A percentile compares a stretch with the other conserved stretches of the same genome.
Conservation (phyloP, 2,113 vertebrate species). For the Struthio camelus region DNA sequence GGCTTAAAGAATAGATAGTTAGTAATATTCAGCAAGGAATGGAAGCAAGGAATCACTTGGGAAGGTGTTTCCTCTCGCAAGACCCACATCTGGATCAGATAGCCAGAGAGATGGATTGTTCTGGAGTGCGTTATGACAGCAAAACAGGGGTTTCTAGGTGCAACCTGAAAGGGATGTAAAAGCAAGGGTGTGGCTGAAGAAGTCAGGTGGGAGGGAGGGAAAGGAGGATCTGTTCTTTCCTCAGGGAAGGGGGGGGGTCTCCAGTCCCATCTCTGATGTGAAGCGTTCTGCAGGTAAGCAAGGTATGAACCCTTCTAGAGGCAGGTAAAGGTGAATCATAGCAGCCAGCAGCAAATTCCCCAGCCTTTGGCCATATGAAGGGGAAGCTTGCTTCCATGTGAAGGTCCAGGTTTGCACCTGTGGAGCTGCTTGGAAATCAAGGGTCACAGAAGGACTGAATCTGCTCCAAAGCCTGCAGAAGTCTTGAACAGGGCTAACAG, state of each 20-base stretch:
- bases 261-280: accelerated
- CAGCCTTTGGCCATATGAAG: not conserved
- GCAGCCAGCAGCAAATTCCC: not conserved
- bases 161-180: accelerated
- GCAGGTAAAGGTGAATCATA: not conserved
- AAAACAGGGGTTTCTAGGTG: not conserved
- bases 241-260: not conserved
- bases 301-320: not conserved
- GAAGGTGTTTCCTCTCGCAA: not conserved
- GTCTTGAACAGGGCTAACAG: not conserved
- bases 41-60: not conserved
- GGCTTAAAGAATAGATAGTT: not conserved
- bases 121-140: not conserved
- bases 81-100: too few species aligned
- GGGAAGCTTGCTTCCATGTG: not conserved
- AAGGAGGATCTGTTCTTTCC: not conserved
- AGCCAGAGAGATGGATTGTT: too few species aligned
- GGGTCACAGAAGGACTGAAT: not conserved
- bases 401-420: not conserved
- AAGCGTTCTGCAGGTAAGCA: not conserved
- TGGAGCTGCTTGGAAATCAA: not conserved
- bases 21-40: not conserved
- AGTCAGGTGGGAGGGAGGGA: not conserved
- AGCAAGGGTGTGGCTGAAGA: not conserved
- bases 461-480: not conserved